phyloP scores from a whole-genome alignment of 2,888 invertebrate genomes.

The Steromphala cineraria region DNA sequence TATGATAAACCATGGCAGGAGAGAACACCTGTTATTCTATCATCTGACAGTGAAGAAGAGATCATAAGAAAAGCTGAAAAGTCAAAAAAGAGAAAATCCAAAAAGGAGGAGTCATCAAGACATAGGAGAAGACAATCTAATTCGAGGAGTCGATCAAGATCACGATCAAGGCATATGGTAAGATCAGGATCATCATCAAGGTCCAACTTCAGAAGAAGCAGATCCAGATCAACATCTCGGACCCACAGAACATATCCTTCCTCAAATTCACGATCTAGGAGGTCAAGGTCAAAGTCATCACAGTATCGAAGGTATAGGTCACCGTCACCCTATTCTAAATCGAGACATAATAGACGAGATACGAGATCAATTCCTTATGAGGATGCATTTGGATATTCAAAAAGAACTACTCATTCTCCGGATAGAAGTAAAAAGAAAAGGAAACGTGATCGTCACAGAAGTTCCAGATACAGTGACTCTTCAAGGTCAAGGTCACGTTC shows the following conservation, averaged over 20 bases:
- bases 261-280: neutral
- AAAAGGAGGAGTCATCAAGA: neutral
- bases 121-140: neutral
- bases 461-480: slow-evolving; percentile 11
- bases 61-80: slow-evolving; percentile 20
- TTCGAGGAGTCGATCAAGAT: neutral
- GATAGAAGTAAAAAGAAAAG: neutral
- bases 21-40: slow-evolving; percentile 79
- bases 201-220: slow-evolving; percentile 21
- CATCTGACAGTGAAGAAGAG: slow-evolving; percentile 57
- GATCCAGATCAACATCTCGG: slow-evolving; percentile 7
- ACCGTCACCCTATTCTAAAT: neutral
- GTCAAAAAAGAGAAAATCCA: neutral
- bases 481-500: slow-evolving; percentile 30
- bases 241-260: neutral
- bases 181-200: slow-evolving; percentile 34
- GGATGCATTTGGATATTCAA: slow-evolving; percentile 4
- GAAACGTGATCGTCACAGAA: neutral
- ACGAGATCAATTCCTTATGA: neutral
- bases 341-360: neutral
- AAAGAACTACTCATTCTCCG: neutral
- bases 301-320: neutral
- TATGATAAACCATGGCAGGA: slow-evolving; percentile 82
- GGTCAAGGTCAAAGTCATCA: neutral
- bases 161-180: neutral